These are phyloP conservation scores for Pseudorasbora parva DNA, from an alignment of 2,113 vertebrate species.

Conservation along the genomic window DNA sequence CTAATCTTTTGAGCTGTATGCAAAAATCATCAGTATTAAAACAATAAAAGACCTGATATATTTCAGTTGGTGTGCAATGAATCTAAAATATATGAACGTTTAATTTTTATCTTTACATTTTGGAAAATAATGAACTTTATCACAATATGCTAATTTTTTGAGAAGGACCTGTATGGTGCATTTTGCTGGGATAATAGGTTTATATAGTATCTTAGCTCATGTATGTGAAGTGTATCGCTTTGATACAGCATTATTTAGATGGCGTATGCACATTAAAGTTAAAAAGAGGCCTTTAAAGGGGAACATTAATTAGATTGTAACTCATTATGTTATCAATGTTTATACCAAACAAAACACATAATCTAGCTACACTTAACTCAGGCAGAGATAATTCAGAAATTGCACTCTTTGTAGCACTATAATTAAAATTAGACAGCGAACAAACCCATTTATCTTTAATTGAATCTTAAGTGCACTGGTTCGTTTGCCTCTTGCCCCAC, in stretches of 20 bases:
- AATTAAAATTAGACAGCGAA: conserved; percentile 34
- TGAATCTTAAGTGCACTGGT: conserved; percentile 40
- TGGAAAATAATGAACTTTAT: too few species aligned
- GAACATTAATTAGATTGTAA: conserved; percentile 7
- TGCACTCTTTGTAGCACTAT: conserved; percentile 8
- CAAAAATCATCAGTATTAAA: too few species aligned
- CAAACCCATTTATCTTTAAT: conserved; percentile 41
- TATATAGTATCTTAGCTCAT: background rate
- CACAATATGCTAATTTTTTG: too few species aligned
- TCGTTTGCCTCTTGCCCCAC: background rate
- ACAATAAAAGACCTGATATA: too few species aligned
- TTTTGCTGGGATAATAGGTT: background rate
- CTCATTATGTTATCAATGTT: conserved; percentile 24
- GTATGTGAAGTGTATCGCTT: background rate
- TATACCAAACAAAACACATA: conserved; percentile 27
- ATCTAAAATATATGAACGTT: too few species aligned
- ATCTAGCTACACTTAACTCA: background rate
- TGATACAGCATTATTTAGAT: background rate
- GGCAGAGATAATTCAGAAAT: conserved; percentile 9
- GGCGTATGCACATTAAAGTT: background rate
- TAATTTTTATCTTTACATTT: too few species aligned
- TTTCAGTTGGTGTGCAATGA: too few species aligned
- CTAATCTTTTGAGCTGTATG: too few species aligned
- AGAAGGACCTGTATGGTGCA: too few species aligned
- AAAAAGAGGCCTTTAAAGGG: background rate